A percentile compares a stretch with the other conserved stretches of the same genome.
Evolutionary conservation across 2,113 vertebrate genomes (phyloP).

Genomic region (Poeciliopsis retropinna): DNA sequence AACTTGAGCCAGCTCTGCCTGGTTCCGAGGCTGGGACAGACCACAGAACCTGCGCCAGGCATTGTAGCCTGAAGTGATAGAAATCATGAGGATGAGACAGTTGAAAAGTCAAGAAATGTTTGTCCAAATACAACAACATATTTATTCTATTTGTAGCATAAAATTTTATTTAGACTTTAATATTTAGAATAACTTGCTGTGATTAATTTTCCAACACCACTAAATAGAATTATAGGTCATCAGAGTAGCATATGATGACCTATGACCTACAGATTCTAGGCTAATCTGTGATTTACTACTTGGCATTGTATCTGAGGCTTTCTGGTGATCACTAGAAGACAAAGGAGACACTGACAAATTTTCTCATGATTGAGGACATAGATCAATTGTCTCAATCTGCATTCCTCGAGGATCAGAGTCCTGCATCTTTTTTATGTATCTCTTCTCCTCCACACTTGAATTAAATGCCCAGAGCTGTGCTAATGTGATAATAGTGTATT

Average conservation of each 20-base stretch:
- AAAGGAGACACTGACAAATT: no score
- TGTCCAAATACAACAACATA: background rate
- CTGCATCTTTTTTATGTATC: no score
- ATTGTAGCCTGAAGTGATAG: constrained; percentile 76
- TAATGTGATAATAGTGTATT: no score
- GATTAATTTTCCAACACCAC: background rate
- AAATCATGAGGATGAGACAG: background rate
- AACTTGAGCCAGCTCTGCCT: constrained; percentile 60
- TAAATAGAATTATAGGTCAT: background rate
- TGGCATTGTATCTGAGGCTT: no score
- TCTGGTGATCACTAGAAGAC: no score
- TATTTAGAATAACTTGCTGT: background rate
- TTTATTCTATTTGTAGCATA: background rate
- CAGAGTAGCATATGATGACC: background rate
- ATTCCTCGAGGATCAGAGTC: no score
- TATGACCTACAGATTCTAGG: no score
- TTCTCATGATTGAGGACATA: no score
- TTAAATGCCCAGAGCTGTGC: no score
- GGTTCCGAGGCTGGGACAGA: constrained; percentile 72
- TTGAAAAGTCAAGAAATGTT: background rate
- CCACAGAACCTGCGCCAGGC: constrained; percentile 77
- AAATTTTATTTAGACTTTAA: background rate
- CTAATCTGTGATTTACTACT: background rate
- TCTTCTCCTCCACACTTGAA: no score
- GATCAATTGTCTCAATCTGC: no score